Evolutionary conservation across 2,888 invertebrate genomes (phyloP).

Genomic region (Aspidiotus destructor): DNA sequence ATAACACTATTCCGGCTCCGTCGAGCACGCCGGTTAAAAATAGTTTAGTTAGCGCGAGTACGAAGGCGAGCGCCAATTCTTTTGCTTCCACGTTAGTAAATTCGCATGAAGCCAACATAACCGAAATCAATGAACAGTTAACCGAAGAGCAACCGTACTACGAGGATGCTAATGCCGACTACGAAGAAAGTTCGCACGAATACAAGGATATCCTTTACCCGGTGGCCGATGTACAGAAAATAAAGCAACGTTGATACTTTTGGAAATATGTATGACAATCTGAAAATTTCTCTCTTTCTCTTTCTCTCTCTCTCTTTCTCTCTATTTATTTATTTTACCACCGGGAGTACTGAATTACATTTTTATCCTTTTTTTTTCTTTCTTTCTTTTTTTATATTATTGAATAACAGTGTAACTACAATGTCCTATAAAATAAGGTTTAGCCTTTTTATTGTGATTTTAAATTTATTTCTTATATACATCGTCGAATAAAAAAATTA

Average conservation of each 20-base stretch:
- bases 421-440: too few species aligned
- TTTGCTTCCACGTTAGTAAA: background rate
- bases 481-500: too few species aligned
- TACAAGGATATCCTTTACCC: conserved; percentile 25
- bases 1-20: background rate
- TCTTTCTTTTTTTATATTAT: too few species aligned
- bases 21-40: background rate
- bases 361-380: too few species aligned
- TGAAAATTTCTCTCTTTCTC: conserved; percentile 1
- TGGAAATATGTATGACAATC: background rate
- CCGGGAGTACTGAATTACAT: too few species aligned
- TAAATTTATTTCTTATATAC: too few species aligned
- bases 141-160: conserved; percentile 15
- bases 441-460: too few species aligned
- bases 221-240: conserved; percentile 23
- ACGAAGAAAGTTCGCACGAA: conserved; percentile 25
- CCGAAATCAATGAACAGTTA: conserved; percentile 21
- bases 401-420: too few species aligned
- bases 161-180: conserved; percentile 18
- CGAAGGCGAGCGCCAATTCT: background rate
- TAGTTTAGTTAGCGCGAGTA: background rate
- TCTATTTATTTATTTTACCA: background rate
- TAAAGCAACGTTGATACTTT: conserved; percentile 11
- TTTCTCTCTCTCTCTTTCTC: background rate
- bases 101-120: conserved; percentile 13